phyloP scores from a whole-genome alignment of 2,888 invertebrate genomes.

The Nemurella pictetii region DNA sequence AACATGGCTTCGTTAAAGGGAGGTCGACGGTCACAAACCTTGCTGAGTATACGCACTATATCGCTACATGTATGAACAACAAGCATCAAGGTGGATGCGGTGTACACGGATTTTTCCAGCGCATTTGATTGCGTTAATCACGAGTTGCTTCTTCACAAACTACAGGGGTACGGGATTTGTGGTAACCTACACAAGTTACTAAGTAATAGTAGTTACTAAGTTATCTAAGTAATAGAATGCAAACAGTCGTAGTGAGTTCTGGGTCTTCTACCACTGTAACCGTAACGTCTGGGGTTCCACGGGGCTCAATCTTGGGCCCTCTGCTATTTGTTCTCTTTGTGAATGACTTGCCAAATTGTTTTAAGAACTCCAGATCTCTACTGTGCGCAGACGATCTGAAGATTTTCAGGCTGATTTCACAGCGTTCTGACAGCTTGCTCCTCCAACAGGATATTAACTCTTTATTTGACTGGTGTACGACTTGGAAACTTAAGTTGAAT shows the following conservation, averaged over 20 bases:
- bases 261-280: not conserved
- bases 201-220: no score
- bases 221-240: not conserved
- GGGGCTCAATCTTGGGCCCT: slow-evolving; percentile 1
- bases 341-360: not conserved
- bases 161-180: not conserved
- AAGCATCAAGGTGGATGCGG: not conserved
- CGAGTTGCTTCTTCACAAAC: not conserved
- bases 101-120: slow-evolving; percentile 2
- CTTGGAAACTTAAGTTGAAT: not conserved
- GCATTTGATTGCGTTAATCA: slow-evolving; percentile 3
- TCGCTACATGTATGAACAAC: not conserved
- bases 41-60: not conserved
- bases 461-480: not conserved
- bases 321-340: not conserved
- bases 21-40: slow-evolving; percentile 1
- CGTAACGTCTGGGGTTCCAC: not conserved
- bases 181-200: not conserved
- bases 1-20: not conserved
- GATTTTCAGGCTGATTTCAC: not conserved
- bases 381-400: slow-evolving; percentile 3
- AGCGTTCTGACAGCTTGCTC: not conserved
- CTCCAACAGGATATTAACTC: not conserved
- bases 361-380: not conserved
- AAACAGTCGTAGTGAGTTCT: not conserved